Percentiles rank a stretch among this genome's conserved stretches.
Conservation (phyloP, 2,113 vertebrate genomes). For the Arothron firmamentum region DNA sequence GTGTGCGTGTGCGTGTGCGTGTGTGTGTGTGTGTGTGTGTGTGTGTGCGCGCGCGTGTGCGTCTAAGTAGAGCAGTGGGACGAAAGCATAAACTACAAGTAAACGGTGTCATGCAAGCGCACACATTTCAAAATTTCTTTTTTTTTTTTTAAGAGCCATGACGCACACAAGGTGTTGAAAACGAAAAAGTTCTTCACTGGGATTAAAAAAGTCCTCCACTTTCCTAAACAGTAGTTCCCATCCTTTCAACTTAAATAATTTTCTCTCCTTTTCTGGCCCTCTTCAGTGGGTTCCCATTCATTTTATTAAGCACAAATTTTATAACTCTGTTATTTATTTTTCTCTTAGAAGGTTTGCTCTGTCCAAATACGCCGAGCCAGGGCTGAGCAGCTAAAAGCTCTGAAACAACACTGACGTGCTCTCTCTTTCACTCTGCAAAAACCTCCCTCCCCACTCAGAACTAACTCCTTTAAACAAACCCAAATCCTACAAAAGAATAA, state of each 20-base stretch:
- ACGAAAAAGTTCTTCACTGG: conserved; percentile 16
- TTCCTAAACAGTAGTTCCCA: conserved; percentile 6
- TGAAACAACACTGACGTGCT: conserved; percentile 19
- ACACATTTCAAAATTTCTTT: conserved; percentile 3
- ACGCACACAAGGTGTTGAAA: conserved; percentile 8
- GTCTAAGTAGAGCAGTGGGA: no score
- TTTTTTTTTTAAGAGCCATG: background rate
- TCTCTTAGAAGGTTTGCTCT: conserved; percentile 24
- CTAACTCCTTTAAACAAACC: conserved; percentile 52
- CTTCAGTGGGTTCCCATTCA: background rate
- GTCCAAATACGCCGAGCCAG: conserved; percentile 39
- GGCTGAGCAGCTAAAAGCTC: conserved; percentile 22
- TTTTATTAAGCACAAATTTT: background rate
- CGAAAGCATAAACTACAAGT: conserved; percentile 5
- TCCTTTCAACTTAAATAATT: background rate
- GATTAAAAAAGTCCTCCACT: no score
- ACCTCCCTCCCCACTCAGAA: conserved; percentile 19
- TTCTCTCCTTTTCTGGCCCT: background rate
- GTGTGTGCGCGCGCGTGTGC: background rate
- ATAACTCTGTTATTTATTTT: conserved; percentile 14
- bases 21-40: no score
- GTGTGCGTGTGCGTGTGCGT: conserved; percentile 1
- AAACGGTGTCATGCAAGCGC: conserved; percentile 1
- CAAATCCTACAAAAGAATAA: conserved; percentile 33
- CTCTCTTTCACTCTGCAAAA: conserved; percentile 22